Percentiles rank a stretch among this genome's conserved stretches.
Conservation (phyloP, 2,888 invertebrate species). For the Oligia fasciuncula region DNA sequence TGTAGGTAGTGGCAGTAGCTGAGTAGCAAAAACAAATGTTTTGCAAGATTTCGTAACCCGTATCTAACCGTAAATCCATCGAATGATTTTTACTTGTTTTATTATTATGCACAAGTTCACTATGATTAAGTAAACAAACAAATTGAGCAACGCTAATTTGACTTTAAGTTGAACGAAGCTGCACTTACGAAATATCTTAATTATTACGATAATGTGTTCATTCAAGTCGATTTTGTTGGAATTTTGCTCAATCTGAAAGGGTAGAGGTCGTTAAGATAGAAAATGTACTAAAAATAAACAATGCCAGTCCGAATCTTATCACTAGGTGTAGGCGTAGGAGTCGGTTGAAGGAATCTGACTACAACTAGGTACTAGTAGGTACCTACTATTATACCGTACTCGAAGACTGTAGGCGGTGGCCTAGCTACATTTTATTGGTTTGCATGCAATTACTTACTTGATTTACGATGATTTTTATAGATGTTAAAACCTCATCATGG, state of each 20-base stretch:
- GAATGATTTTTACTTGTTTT: background rate
- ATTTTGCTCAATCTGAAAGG: constrained; percentile 58
- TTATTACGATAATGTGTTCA: constrained; percentile 9
- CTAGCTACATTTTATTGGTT: constrained; percentile 35
- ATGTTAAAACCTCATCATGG: background rate
- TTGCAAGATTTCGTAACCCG: background rate
- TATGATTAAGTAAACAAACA: background rate
- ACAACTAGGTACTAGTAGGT: constrained; percentile 9
- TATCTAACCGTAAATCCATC: background rate
- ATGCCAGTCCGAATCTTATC: constrained; percentile 44
- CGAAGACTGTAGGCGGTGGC: constrained; percentile 34
- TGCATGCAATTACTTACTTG: constrained; percentile 34
- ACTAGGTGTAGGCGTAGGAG: constrained; percentile 54
- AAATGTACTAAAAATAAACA: constrained; percentile 52
- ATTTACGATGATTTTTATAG: constrained; percentile 13
- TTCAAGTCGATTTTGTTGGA: constrained; percentile 31
- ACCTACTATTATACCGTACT: constrained; percentile 10
- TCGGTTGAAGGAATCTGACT: constrained; percentile 30
- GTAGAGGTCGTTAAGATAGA: constrained; percentile 54
- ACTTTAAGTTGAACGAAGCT: background rate
- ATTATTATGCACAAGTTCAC: background rate
- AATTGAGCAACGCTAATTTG: background rate
- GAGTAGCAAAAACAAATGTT: background rate
- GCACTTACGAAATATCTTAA: constrained; percentile 2
- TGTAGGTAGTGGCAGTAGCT: background rate